These are phyloP conservation scores for Tachina lurida DNA, from an alignment of 2,888 invertebrate genomes.

Conservation along the genomic window DNA sequence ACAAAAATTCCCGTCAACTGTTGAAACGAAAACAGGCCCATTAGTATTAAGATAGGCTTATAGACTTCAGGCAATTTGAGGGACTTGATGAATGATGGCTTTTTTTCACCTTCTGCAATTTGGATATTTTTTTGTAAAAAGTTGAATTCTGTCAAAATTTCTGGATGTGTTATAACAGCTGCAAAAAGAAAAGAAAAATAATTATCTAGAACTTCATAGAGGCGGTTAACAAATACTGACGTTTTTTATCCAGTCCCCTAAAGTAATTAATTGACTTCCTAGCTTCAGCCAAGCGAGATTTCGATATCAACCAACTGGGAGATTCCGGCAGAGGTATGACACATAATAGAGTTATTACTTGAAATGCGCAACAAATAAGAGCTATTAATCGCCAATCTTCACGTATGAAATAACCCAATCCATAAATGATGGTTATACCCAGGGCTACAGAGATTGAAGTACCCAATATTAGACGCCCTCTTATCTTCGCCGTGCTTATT, in stretches of 20 bases:
- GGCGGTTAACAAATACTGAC: slow-evolving; percentile 70
- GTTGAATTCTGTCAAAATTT: slow-evolving; percentile 78
- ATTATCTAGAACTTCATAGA: background rate
- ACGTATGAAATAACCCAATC: slow-evolving; percentile 84
- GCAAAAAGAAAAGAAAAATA: slow-evolving; percentile 7
- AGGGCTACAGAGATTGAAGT: slow-evolving; percentile 86
- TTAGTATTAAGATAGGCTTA: slow-evolving; percentile 83
- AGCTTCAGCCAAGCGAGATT: slow-evolving; percentile 85
- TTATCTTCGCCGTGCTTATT: slow-evolving; percentile 84
- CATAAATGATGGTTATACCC: slow-evolving; percentile 86
- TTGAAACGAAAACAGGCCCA: slow-evolving; percentile 86
- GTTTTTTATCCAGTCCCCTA: slow-evolving; percentile 84
- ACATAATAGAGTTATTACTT: slow-evolving; percentile 81
- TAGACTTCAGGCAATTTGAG: slow-evolving; percentile 80
- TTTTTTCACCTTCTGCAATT: slow-evolving; percentile 75
- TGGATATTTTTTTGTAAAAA: slow-evolving; percentile 77
- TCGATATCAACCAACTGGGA: slow-evolving; percentile 87
- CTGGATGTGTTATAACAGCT: slow-evolving; percentile 78
- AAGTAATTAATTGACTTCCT: slow-evolving; percentile 85
- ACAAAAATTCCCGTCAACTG: slow-evolving; percentile 90
- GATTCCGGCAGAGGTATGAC: slow-evolving; percentile 86
- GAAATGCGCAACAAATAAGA: slow-evolving; percentile 79
- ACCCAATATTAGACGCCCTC: slow-evolving; percentile 86
- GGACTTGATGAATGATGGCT: slow-evolving; percentile 75
- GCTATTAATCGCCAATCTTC: slow-evolving; percentile 81